Base-by-base conservation (phyloP, 2,888 invertebrate species). In the Molanna angustata region DNA sequence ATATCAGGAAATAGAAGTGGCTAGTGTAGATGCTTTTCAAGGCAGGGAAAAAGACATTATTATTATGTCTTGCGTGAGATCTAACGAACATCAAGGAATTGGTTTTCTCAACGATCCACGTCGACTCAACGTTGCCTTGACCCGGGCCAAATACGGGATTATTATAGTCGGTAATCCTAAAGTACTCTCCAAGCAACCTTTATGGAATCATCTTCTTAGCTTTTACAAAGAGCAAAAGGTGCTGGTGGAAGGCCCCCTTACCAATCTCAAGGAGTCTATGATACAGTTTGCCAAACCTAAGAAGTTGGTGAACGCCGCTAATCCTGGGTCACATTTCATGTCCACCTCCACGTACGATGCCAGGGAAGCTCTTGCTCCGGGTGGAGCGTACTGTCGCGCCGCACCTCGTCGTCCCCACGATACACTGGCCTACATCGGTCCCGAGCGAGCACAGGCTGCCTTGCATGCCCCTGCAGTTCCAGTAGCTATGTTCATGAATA, bases 121-220 rank as follows among this genome's bases (percentile, higher is more conserved):
- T 2, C 88, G 99, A 48, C 78, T 99, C 45, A 99, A 99, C 74
- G 99, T 99, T 0, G 99, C 99, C 0, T 73, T 99, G 14, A 99
- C 99, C 0, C 84, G 99, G 52, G 96, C 99, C 4, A 96, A 94
- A 71, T 98, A 92, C 71, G 97, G 97, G 11, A 89, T 97, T 39
- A 97, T 99, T 60, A 94, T 99, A 58, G 95, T 99, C 48, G 99
- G 99, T 47, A 99, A 99, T 74, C 98, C 99, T 0, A 99, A 98
- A 72, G 97, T 99, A 13, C 78, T 99, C 2, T 94, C 97, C 4
- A 97, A 97, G 74, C 98, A 99, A 74, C 94, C 94, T 0, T 78
- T 99, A 1, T 99, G 99, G 99, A 97, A 99, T 71, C 97, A 99
- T 67, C 78, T 99, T 62, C 78, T 99, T 56, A 94, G 92, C 35